Conservation (phyloP, 2,113 vertebrate genomes). For the Peromyscus californicus region DNA sequence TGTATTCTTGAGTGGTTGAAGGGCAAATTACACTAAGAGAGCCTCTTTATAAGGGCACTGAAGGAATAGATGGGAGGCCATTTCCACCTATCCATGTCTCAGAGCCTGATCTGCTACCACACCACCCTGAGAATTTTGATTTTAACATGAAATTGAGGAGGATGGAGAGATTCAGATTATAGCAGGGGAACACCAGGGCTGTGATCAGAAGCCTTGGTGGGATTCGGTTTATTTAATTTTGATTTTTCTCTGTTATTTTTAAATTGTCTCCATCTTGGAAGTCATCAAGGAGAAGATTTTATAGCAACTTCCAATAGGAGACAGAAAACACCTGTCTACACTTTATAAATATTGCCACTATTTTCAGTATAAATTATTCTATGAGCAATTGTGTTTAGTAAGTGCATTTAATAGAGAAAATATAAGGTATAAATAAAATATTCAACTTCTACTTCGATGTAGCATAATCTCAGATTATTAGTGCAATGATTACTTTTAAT, state of each 20-base stretch:
- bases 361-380: neutral
- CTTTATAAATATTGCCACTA: neutral
- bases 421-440: neutral
- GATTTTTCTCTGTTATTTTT: neutral
- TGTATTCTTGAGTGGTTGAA: neutral
- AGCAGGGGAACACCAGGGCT: neutral
- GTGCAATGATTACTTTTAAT: neutral
- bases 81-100: neutral
- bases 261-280: neutral
- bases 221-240: neutral
- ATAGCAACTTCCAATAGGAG: neutral
- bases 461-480: neutral
- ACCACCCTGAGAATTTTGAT: neutral
- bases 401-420: neutral
- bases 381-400: neutral
- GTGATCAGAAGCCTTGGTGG: too few species aligned
- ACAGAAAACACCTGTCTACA: neutral
- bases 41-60: neutral
- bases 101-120: neutral
- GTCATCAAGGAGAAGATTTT: neutral
- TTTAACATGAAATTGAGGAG: neutral
- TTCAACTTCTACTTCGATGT: neutral
- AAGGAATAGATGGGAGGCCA: neutral
- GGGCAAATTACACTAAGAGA: neutral
- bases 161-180: neutral